Conservation (phyloP, 2,113 vertebrate species). For the Trogon surrucura region DNA sequence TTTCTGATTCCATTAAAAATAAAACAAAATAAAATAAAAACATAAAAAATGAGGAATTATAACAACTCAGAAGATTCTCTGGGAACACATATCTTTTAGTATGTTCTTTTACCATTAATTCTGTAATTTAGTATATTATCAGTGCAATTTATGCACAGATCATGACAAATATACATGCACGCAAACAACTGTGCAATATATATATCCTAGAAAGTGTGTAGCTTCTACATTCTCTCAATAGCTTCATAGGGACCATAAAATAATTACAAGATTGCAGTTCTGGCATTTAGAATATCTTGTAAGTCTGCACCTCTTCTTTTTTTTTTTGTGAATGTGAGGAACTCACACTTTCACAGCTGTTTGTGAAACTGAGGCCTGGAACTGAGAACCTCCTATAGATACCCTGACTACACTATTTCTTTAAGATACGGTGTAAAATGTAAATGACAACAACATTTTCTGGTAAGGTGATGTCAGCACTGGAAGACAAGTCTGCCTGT, state of each 20-base stretch:
- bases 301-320: neutral
- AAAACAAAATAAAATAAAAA: neutral
- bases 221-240: neutral
- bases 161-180: neutral
- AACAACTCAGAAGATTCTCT: neutral
- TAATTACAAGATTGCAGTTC: neutral
- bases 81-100: neutral
- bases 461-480: neutral
- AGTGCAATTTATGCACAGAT: neutral
- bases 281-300: neutral
- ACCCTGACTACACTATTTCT: neutral
- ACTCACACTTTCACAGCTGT: neutral
- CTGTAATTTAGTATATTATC: neutral
- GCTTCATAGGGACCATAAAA: neutral
- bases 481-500: neutral
- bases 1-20: neutral
- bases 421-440: neutral
- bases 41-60: neutral
- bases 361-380: neutral
- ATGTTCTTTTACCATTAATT: neutral
- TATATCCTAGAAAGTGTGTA: neutral
- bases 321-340: neutral
- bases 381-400: neutral
- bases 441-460: neutral
- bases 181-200: neutral